Base-by-base conservation (phyloP, 37 sponge, comb jelly and placozoan genomes). In the Eunapius fragilis region DNA sequence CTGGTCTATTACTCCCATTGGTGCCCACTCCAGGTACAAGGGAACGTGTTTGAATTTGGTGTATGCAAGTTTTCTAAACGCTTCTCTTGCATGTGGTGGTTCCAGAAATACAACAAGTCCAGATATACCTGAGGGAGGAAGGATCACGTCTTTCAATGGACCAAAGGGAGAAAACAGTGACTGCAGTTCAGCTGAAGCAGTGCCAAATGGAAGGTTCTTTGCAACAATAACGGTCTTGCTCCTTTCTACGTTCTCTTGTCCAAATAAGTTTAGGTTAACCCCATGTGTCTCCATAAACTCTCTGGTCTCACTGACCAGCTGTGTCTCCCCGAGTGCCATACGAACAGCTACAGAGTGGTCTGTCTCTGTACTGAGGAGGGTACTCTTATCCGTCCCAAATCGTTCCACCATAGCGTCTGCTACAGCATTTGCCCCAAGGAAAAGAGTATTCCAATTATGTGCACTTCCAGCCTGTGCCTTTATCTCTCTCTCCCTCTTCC, bases 1-100 rank as follows among this genome's bases (percentile, higher is more conserved):
- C 78, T 79, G 24, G 73, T 41, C 50, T 22, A 97, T 32, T 22
- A 80, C 88, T 27, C 88, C 90, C 32, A 87, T 68, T 7, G 98
- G 98, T 6, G 99, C 99, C 99, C 99, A 98, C 82, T 98, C 99
- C 58, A 98, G 82, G 70, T 96, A 98, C 24, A 98, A 85, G 5
- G 99, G 99, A 19, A 93, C 50, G 73, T 96, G 92, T 69, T 93
- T 96, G 79, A 96, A 98, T 84, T 92, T 94, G 30, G 92, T 84
- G 79, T 98, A 96, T 3, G 93, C 93, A 71, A 98, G 76, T 58
- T 89, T 96, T 0, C 73, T 79, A 84, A 95, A 98, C 26, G 97
- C 97, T 31, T 76, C 58, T 68, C 74, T 88, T 14, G 99, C 99
- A 72, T 96, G 90, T 10, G 71, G 68, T 0, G 88, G 67, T 19